Conservation (phyloP, 2,113 vertebrate species). For the Pipra filicauda region DNA sequence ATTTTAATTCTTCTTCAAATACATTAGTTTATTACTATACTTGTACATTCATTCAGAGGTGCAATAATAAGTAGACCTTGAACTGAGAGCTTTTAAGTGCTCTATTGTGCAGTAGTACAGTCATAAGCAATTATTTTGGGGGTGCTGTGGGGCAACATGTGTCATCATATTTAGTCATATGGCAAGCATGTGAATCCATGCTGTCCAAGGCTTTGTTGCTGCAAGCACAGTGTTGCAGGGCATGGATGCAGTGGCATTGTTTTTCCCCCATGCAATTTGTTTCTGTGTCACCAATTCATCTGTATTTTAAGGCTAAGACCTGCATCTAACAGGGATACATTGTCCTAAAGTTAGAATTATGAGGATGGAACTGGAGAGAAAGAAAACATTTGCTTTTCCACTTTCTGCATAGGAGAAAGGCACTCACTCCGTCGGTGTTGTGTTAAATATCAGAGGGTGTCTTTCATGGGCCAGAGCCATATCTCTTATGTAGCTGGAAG, state of each 20-base stretch:
- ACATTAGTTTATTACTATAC: background rate
- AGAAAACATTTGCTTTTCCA: background rate
- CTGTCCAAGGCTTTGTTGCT: background rate
- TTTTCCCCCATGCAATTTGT: background rate
- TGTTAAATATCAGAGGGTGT: background rate
- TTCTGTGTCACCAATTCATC: background rate
- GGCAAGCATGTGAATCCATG: background rate
- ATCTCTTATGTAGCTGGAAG: background rate
- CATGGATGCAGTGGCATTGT: background rate
- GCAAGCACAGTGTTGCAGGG: background rate
- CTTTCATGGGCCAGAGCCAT: background rate
- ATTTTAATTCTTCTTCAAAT: background rate
- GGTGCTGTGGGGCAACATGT: background rate
- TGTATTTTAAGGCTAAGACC: background rate
- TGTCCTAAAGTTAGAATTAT: background rate
- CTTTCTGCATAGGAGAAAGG: background rate
- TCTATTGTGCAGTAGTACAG: background rate
- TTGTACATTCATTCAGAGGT: conserved; percentile 24
- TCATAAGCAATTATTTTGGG: conserved; percentile 36
- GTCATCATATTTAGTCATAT: background rate
- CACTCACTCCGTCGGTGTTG: background rate
- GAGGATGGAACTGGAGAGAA: background rate
- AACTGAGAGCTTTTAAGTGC: conserved; percentile 13
- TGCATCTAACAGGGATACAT: background rate
- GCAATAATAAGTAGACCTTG: conserved; percentile 3